A percentile compares a stretch with the other conserved stretches of the same genome.
These are phyloP conservation scores for Cassiopea xamachana DNA, from an alignment of 30 jellyfish, hydroid and myxozoan genomes.

Conservation along the genomic window DNA sequence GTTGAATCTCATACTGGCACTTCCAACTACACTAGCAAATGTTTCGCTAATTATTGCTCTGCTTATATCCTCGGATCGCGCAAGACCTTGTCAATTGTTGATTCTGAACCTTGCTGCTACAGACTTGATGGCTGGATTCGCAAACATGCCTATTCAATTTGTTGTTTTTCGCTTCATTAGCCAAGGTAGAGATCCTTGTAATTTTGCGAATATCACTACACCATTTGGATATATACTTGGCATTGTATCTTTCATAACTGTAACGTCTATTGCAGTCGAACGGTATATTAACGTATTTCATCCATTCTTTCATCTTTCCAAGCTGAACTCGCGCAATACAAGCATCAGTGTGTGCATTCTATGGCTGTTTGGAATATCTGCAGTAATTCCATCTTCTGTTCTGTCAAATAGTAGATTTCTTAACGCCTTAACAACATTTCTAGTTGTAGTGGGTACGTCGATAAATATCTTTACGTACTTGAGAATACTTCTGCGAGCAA, in stretches of 20 bases:
- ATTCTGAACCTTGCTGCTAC: slow-evolving; percentile 42
- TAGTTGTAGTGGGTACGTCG: slow-evolving; percentile 27
- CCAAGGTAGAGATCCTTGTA: slow-evolving; percentile 29
- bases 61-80: slow-evolving; percentile 24
- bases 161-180: slow-evolving; percentile 27
- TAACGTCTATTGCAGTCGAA: slow-evolving; percentile 43
- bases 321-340: neutral
- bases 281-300: slow-evolving; percentile 47
- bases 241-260: slow-evolving; percentile 33
- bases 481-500: slow-evolving; percentile 27
- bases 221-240: slow-evolving; percentile 47
- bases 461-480: slow-evolving; percentile 21
- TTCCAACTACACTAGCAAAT: slow-evolving; percentile 36
- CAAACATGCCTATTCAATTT: slow-evolving; percentile 22
- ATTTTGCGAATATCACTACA: slow-evolving; percentile 10
- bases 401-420: neutral
- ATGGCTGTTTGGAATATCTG: slow-evolving; percentile 18
- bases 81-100: slow-evolving; percentile 49
- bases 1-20: neutral
- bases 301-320: slow-evolving; percentile 38
- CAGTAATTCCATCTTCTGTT: neutral
- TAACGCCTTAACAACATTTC: neutral
- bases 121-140: slow-evolving; percentile 42
- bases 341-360: neutral
- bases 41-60: slow-evolving; percentile 10